A percentile compares a stretch with the other conserved stretches of the same genome.
These are phyloP conservation scores for Luperina nickerlii DNA, from an alignment of 2,888 invertebrate genomes.

Conservation along the genomic window DNA sequence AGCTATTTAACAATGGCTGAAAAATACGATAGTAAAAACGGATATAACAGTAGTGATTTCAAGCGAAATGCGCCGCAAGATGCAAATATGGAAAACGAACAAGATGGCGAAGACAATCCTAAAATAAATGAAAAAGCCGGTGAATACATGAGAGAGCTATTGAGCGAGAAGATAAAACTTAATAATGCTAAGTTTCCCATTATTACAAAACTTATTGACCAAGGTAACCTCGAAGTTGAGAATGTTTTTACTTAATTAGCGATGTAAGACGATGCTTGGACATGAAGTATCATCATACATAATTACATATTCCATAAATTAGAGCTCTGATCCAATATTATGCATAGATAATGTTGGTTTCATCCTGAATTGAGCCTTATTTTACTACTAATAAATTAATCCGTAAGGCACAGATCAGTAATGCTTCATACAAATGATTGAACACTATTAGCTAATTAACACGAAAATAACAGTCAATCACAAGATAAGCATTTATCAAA, in stretches of 20 bases:
- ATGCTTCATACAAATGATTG: not conserved
- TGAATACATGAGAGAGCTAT: conserved; percentile 94
- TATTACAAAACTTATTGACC: conserved; percentile 92
- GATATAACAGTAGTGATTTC: conserved; percentile 87
- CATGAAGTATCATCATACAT: not conserved
- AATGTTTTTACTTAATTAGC: not conserved
- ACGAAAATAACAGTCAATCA: not conserved
- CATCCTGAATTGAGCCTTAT: no score
- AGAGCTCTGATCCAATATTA: not conserved
- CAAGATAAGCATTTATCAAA: not conserved
- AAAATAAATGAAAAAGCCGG: conserved; percentile 93
- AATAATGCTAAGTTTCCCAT: conserved; percentile 93
- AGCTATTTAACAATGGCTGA: conserved; percentile 75
- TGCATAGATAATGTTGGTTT: not conserved
- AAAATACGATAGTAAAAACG: conserved; percentile 84
- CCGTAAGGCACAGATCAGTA: not conserved
- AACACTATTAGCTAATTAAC: not conserved
- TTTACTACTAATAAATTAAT: not conserved
- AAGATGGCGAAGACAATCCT: conserved; percentile 90
- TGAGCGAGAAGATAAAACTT: conserved; percentile 93
- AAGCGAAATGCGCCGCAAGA: conserved; percentile 84
- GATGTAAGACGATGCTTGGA: not conserved
- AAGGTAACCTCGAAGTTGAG: conserved; percentile 88
- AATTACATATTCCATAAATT: not conserved
- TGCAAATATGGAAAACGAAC: conserved; percentile 70